phyloP scores from a whole-genome alignment of 2,113 vertebrate genomes.

The Penelope pileata region DNA sequence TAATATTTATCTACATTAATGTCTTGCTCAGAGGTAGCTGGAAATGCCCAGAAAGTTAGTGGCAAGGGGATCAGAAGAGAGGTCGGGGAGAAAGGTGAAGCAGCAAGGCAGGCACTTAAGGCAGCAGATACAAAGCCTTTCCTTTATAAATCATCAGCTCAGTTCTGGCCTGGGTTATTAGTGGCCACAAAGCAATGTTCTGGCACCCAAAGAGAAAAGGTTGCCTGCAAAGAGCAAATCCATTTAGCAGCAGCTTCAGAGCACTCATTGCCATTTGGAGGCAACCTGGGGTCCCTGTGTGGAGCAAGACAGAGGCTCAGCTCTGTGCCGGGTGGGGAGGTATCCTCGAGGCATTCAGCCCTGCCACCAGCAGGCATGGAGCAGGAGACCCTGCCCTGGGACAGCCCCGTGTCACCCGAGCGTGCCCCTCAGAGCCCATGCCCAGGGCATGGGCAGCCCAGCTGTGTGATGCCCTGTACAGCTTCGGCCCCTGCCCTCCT shows the following conservation, averaged over 20 bases:
- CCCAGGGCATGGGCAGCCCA: background rate
- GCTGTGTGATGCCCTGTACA: background rate
- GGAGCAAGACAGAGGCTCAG: background rate
- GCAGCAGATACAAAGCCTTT: background rate
- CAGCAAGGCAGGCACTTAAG: conserved; percentile 7
- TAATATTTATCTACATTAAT: conserved; percentile 67
- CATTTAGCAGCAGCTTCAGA: background rate
- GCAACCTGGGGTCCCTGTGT: accelerated
- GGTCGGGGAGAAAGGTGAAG: background rate
- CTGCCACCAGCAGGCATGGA: background rate
- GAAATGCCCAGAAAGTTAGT: conserved; percentile 19
- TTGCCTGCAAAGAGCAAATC: conserved; percentile 6
- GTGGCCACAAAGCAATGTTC: background rate
- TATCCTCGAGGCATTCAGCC: background rate
- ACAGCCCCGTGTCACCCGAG: accelerated
- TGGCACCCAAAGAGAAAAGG: background rate
- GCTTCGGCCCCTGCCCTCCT: background rate
- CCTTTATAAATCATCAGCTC: conserved; percentile 12
- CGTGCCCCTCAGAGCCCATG: background rate
- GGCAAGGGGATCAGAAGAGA: background rate
- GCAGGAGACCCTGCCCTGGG: accelerated
- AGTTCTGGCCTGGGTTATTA: conserved; percentile 7
- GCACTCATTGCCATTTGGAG: background rate
- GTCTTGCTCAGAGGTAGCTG: conserved; percentile 33
- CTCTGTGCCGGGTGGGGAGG: accelerated